Conservation (phyloP, 2,797 vertebrate species). For the Benthosema pterotum region DNA sequence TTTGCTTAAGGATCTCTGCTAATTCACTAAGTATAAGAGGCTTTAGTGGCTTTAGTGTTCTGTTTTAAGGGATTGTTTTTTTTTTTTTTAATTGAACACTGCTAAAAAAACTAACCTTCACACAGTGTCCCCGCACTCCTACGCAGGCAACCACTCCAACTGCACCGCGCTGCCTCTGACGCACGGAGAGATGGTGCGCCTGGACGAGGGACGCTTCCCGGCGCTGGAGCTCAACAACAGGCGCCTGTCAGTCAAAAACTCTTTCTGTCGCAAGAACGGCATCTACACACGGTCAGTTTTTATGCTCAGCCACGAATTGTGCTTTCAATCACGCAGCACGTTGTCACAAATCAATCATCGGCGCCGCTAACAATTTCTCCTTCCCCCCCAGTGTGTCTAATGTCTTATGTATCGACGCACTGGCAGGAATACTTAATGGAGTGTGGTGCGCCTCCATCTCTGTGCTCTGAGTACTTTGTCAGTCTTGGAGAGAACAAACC, state of each 20-base stretch:
- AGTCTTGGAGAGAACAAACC: constrained; percentile 52
- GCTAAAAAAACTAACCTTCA: constrained; percentile 15
- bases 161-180: constrained; percentile 90
- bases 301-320: neutral
- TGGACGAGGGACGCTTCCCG: constrained; percentile 95
- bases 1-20: too few species aligned
- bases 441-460: constrained; percentile 31
- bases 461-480: constrained; percentile 49
- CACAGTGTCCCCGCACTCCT: constrained; percentile 48
- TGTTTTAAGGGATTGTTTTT: too few species aligned
- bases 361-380: constrained; percentile 20
- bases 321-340: neutral
- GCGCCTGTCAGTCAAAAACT: constrained; percentile 95
- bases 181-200: constrained; percentile 94
- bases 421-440: constrained; percentile 60
- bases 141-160: constrained; percentile 85
- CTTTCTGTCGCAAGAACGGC: constrained; percentile 96
- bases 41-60: too few species aligned
- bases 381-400: constrained; percentile 42
- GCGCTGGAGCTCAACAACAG: constrained; percentile 96
- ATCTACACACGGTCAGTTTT: constrained; percentile 90
- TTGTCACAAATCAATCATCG: neutral
- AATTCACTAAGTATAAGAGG: too few species aligned
- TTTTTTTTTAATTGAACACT: too few species aligned
- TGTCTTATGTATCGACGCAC: constrained; percentile 29